These are phyloP conservation scores for Drosophila birchii DNA, from an alignment of 2,888 invertebrate species.

Conservation along the genomic window DNA sequence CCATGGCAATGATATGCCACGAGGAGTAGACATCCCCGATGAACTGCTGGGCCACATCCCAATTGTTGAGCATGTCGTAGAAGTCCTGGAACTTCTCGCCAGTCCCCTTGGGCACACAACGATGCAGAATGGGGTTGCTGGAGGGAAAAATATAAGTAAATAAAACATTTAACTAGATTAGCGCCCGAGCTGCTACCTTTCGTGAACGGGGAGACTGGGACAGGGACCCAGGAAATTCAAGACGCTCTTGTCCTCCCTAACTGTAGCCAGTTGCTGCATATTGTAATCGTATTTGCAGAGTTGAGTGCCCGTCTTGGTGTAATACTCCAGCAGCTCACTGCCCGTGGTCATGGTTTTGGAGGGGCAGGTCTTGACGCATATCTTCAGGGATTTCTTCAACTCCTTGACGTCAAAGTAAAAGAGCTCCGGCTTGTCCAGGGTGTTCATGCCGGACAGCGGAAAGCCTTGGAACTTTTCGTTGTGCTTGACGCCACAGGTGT, in stretches of 20 bases:
- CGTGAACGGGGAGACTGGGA: slow-evolving; percentile 91
- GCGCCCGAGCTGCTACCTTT: slow-evolving; percentile 86
- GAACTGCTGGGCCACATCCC: slow-evolving; percentile 95
- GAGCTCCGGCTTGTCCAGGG: slow-evolving; percentile 91
- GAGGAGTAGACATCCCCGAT: slow-evolving; percentile 94
- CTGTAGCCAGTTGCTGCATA: slow-evolving; percentile 85
- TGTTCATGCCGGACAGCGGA: slow-evolving; percentile 92
- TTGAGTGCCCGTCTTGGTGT: slow-evolving; percentile 89
- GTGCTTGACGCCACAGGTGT: slow-evolving; percentile 94
- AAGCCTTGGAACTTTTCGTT: slow-evolving; percentile 91
- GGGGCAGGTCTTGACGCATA: slow-evolving; percentile 96
- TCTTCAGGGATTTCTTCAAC: slow-evolving; percentile 91
- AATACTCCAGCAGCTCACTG: slow-evolving; percentile 90
- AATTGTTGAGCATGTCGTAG: slow-evolving; percentile 93
- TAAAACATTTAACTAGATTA: not conserved
- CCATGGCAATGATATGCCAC: slow-evolving; percentile 93
- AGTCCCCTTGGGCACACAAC: slow-evolving; percentile 92
- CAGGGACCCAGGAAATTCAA: slow-evolving; percentile 89
- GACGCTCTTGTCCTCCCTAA: slow-evolving; percentile 75
- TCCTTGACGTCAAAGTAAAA: slow-evolving; percentile 93
- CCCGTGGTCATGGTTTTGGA: slow-evolving; percentile 87
- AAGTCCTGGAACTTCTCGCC: slow-evolving; percentile 89
- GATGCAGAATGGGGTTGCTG: slow-evolving; percentile 91
- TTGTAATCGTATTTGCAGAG: slow-evolving; percentile 91
- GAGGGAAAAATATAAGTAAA: slow-evolving; percentile 31